These are phyloP conservation scores for Premnoplex brunnescens DNA, from an alignment of 2,797 vertebrate genomes.

Conservation along the genomic window DNA sequence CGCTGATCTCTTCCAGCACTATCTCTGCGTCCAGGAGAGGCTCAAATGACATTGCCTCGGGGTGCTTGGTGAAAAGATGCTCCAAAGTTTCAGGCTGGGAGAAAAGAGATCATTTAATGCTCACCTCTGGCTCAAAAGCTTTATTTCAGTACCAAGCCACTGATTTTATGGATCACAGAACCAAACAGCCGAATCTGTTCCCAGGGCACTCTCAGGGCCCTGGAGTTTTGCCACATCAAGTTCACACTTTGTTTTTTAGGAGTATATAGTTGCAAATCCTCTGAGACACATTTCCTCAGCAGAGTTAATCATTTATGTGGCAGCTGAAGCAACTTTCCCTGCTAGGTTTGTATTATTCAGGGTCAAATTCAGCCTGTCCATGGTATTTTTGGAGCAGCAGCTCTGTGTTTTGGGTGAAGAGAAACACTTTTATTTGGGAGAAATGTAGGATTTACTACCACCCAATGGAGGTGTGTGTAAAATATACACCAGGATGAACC, in stretches of 20 bases:
- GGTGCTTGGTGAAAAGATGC: constrained; percentile 82
- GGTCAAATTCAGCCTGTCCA: background rate
- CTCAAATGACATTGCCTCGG: constrained; percentile 77
- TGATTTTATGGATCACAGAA: background rate
- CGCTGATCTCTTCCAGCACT: constrained; percentile 84
- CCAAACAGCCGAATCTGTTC: background rate
- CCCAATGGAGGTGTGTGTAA: background rate
- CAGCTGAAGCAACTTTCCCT: background rate
- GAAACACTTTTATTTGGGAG: background rate
- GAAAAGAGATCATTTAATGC: constrained; percentile 65
- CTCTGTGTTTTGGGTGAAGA: background rate
- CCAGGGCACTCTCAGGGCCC: background rate
- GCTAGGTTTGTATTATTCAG: background rate
- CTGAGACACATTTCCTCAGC: fast-evolving
- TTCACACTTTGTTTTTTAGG: background rate
- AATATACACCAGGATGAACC: background rate
- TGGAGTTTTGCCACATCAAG: background rate
- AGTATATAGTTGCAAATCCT: background rate
- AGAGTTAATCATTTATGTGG: background rate
- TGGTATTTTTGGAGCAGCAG: background rate
- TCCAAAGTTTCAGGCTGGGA: constrained; percentile 87
- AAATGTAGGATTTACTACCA: background rate
- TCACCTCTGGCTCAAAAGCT: background rate
- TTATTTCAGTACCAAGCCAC: background rate
- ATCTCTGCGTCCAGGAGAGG: constrained; percentile 85